Evolutionary conservation across 2,888 invertebrate species (phyloP).

Genomic region (Habroteleia sp.): DNA sequence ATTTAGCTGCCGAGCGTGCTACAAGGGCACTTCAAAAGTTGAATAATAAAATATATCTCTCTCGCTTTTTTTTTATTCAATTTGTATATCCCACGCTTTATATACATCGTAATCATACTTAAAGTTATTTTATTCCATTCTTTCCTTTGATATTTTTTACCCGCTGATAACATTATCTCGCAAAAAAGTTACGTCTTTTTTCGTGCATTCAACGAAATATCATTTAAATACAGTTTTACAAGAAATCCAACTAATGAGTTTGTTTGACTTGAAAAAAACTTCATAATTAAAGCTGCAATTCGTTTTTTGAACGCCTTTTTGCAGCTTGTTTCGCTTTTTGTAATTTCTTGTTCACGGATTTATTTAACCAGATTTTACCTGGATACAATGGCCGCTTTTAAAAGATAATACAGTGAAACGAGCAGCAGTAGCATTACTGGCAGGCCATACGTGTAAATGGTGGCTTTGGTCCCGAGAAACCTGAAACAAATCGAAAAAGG

Average conservation of each 20-base stretch:
- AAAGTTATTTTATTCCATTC: slow-evolving; percentile 11
- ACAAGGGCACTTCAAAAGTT: slow-evolving; percentile 13
- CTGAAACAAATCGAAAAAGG: slow-evolving; percentile 29
- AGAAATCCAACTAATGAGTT: slow-evolving; percentile 13
- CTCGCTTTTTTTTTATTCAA: slow-evolving; percentile 7
- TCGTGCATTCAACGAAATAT: slow-evolving; percentile 1
- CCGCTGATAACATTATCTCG: slow-evolving; percentile 4
- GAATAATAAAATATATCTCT: slow-evolving; percentile 33
- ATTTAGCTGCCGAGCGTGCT: too few relatives aligned
- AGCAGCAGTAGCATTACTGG: slow-evolving; percentile 82
- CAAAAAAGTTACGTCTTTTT: neutral
- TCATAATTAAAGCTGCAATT: slow-evolving; percentile 7
- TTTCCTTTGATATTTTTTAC: slow-evolving; percentile 12
- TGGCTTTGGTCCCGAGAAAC: slow-evolving; percentile 50
- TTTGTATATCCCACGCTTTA: slow-evolving; percentile 15
- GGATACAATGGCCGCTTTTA: slow-evolving; percentile 83
- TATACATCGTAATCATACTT: slow-evolving; percentile 13
- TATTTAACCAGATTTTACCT: slow-evolving; percentile 68
- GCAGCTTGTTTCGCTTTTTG: too few relatives aligned
- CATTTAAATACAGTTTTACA: slow-evolving; percentile 20
- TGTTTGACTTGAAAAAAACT: slow-evolving; percentile 3
- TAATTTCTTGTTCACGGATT: slow-evolving; percentile 14
- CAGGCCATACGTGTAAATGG: slow-evolving; percentile 82
- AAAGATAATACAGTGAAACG: slow-evolving; percentile 81
- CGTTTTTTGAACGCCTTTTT: neutral